Conservation (phyloP, 2,797 vertebrate species). For the Glossophaga mutica region DNA sequence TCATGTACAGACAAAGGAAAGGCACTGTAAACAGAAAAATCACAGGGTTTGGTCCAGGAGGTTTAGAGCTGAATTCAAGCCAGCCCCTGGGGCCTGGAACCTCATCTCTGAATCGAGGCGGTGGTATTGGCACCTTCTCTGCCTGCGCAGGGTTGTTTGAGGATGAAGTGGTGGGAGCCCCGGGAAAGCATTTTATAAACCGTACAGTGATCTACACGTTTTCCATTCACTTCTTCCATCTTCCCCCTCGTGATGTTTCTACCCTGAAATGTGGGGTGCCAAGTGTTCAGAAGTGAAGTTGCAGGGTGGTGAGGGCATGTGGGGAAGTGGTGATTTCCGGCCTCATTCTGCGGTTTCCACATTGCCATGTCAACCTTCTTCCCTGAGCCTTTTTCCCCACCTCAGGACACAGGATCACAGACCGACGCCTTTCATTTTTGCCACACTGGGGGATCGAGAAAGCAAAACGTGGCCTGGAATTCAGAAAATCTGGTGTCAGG, state of each 20-base stretch:
- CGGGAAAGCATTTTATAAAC: neutral
- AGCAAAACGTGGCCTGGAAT: neutral
- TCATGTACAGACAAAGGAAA: neutral
- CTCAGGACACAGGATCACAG: accelerated
- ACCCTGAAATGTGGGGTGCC: neutral
- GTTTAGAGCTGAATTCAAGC: neutral
- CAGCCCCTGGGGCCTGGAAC: neutral
- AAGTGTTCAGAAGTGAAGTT: neutral
- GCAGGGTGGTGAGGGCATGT: accelerated
- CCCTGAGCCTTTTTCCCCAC: too few species aligned
- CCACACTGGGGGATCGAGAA: neutral
- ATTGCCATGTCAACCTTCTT: neutral
- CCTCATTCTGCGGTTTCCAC: neutral
- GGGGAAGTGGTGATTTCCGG: neutral
- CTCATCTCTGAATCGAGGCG: accelerated
- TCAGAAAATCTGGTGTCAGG: neutral
- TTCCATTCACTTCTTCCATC: neutral
- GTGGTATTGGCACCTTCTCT: neutral
- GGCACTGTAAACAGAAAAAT: neutral
- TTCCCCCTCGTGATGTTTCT: neutral
- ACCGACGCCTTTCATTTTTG: neutral
- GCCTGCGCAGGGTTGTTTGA: neutral
- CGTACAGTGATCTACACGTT: accelerated
- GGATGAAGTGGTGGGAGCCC: neutral
- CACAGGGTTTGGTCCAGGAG: neutral